phyloP scores from a whole-genome alignment of 2,113 vertebrate genomes.

The Nycticorax nycticorax region DNA sequence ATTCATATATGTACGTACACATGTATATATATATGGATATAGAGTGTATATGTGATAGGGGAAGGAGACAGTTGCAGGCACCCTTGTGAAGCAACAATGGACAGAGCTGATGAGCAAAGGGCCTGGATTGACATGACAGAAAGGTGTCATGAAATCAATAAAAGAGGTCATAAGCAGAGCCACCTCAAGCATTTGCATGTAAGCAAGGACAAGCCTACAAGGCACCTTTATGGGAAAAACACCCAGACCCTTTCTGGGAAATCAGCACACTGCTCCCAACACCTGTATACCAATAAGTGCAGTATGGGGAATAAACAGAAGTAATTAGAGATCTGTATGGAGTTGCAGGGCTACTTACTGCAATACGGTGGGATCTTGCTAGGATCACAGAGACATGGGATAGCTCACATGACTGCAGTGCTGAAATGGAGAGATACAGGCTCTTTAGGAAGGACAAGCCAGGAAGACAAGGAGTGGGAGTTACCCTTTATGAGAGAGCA shows the following conservation, averaged over 20 bases:
- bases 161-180: neutral
- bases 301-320: neutral
- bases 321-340: neutral
- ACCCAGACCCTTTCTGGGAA: neutral
- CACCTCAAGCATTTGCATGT: neutral
- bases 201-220: neutral
- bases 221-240: neutral
- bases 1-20: fast-evolving
- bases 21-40: neutral
- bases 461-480: neutral
- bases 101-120: neutral
- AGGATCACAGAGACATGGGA: neutral
- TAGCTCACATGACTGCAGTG: fast-evolving
- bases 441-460: neutral
- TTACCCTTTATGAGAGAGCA: neutral
- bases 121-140: too few relatives aligned
- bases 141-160: neutral
- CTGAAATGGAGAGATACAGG: neutral
- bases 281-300: fast-evolving
- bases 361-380: neutral
- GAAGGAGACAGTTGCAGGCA: neutral
- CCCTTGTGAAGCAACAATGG: neutral
- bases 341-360: neutral
- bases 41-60: fast-evolving
- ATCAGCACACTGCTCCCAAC: neutral